phyloP scores from a whole-genome alignment of 2,888 invertebrate genomes.

The Drosophila cognata region DNA sequence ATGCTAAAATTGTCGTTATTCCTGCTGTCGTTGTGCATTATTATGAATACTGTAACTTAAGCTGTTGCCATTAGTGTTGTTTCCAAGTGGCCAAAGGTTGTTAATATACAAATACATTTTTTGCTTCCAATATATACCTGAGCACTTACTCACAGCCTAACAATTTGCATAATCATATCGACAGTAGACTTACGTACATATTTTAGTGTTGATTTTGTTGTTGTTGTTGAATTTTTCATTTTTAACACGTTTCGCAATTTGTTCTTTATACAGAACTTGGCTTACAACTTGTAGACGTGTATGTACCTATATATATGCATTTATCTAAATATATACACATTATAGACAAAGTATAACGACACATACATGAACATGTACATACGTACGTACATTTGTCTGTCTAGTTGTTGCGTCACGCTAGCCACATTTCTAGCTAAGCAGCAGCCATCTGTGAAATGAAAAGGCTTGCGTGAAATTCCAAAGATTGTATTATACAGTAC shows the following conservation, averaged over 20 bases:
- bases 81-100: slow-evolving; percentile 28
- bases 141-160: slow-evolving; percentile 36
- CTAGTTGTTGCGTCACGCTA: slow-evolving; percentile 2
- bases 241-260: slow-evolving; percentile 52
- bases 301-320: background rate
- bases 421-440: slow-evolving; percentile 23
- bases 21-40: no score
- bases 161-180: slow-evolving; percentile 65
- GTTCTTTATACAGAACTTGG: slow-evolving; percentile 20
- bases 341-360: background rate
- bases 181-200: slow-evolving; percentile 36
- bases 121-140: slow-evolving; percentile 3
- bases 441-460: slow-evolving; percentile 26
- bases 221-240: slow-evolving; percentile 29
- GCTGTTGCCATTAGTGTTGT: background rate
- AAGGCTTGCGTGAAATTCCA: slow-evolving; percentile 54
- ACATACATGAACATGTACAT: background rate
- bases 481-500: slow-evolving; percentile 36
- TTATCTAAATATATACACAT: background rate
- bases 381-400: background rate
- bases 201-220: background rate
- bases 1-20: background rate
- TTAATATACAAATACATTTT: background rate
- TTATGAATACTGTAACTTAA: background rate
- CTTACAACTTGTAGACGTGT: slow-evolving; percentile 33